These are phyloP conservation scores for Ornithoptera priamus DNA, from an alignment of 2,888 invertebrate genomes.

Conservation along the genomic window DNA sequence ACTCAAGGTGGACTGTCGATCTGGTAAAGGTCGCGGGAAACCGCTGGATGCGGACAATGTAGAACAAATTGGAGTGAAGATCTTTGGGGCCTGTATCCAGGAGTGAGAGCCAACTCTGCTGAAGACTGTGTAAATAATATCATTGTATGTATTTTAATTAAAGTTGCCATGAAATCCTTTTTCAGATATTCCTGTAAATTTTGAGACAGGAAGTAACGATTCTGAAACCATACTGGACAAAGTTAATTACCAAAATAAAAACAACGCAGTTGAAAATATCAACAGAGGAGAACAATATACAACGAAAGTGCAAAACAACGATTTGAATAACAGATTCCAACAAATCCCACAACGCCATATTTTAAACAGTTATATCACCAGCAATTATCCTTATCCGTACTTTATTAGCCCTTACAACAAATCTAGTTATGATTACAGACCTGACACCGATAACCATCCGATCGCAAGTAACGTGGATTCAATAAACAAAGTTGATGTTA, in stretches of 20 bases:
- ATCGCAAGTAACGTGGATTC: not conserved
- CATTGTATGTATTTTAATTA: not conserved
- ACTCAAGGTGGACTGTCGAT: no score
- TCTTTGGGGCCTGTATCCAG: no score
- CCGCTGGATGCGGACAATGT: no score
- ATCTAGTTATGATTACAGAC: not conserved
- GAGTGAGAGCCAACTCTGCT: no score
- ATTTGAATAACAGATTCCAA: not conserved
- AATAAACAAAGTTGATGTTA: not conserved
- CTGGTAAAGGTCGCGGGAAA: no score
- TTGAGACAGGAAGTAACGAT: not conserved
- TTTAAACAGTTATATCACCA: not conserved
- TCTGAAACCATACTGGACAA: not conserved
- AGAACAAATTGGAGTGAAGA: no score
- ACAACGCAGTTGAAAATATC: not conserved
- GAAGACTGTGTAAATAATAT: no score
- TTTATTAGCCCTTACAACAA: not conserved
- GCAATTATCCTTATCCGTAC: not conserved
- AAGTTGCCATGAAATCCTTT: not conserved
- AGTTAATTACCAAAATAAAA: not conserved
- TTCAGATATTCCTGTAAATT: conserved; percentile 4
- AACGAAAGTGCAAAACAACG: not conserved
- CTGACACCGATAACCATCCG: not conserved
- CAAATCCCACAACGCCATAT: not conserved
- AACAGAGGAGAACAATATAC: not conserved